Evolutionary conservation across 2,113 vertebrate genomes (phyloP).

Genomic region (Clarias magur): DNA sequence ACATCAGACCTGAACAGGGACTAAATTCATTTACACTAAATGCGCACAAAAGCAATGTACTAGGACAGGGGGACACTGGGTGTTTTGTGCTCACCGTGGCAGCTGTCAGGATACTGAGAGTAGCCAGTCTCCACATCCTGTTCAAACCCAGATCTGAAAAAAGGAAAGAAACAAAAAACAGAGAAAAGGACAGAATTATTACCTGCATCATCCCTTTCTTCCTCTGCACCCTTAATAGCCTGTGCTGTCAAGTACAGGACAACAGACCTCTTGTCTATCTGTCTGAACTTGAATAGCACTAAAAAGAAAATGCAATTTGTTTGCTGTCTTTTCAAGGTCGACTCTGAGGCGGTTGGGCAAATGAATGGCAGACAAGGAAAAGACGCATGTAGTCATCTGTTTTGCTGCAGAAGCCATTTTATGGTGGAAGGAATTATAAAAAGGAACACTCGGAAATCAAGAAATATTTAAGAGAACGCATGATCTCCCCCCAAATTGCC

Average conservation of each 20-base stretch:
- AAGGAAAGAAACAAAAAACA: conserved; percentile 21
- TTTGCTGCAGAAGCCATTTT: background rate
- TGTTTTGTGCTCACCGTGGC: conserved; percentile 76
- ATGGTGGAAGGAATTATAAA: background rate
- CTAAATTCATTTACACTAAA: background rate
- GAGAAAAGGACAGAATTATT: conserved; percentile 40
- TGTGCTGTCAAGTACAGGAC: conserved; percentile 46
- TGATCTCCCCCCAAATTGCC: background rate
- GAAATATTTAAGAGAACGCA: background rate
- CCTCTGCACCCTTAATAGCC: conserved; percentile 45
- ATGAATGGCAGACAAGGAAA: conserved; percentile 11
- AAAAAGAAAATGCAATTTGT: conserved; percentile 50
- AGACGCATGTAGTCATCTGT: background rate
- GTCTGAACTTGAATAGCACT: conserved; percentile 36
- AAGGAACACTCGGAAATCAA: conserved; percentile 13
- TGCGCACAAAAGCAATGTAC: background rate
- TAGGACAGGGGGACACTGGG: background rate
- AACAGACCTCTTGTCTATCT: conserved; percentile 38
- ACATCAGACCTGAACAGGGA: background rate
- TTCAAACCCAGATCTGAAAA: conserved; percentile 74
- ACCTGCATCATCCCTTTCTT: conserved; percentile 44
- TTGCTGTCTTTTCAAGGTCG: conserved; percentile 38
- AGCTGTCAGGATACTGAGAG: conserved; percentile 69
- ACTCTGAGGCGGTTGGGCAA: conserved; percentile 7
- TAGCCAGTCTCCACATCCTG: conserved; percentile 74